Percentiles rank a stretch among this genome's conserved stretches.
phyloP scores from a whole-genome alignment of 2,797 vertebrate genomes.

The Falco biarmicus region DNA sequence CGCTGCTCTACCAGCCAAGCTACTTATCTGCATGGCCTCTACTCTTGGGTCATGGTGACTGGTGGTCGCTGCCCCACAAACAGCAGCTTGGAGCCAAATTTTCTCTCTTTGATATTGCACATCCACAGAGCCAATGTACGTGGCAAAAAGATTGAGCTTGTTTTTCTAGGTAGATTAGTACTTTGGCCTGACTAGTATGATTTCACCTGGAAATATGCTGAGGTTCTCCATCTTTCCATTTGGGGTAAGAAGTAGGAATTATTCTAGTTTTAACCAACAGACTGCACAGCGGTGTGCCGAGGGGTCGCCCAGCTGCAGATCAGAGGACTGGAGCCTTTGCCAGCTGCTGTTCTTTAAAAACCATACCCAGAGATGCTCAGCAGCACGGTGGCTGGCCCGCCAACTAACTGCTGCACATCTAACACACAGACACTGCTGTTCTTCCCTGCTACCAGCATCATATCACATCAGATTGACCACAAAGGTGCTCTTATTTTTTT shows the following conservation, averaged over 20 bases:
- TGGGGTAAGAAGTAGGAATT: background rate
- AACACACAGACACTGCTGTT: background rate
- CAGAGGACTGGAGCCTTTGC: background rate
- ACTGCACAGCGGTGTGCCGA: background rate
- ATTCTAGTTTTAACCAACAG: background rate
- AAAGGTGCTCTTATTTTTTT: background rate
- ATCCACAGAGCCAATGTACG: background rate
- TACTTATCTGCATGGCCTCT: background rate
- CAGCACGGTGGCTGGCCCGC: background rate
- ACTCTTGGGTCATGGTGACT: background rate
- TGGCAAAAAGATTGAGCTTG: fast-evolving
- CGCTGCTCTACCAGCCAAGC: background rate
- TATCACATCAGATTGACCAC: background rate
- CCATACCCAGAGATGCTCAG: background rate
- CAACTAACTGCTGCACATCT: background rate
- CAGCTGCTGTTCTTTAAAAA: background rate
- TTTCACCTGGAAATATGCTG: background rate
- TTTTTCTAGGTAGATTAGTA: background rate
- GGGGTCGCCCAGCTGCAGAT: background rate
- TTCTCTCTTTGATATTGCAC: background rate
- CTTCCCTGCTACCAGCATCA: background rate
- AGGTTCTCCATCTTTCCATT: background rate
- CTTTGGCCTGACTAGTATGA: background rate
- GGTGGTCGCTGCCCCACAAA: background rate
- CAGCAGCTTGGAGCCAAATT: background rate